Conservation (phyloP, 1,140 invertebrate species). For the Ladona fulva region DNA sequence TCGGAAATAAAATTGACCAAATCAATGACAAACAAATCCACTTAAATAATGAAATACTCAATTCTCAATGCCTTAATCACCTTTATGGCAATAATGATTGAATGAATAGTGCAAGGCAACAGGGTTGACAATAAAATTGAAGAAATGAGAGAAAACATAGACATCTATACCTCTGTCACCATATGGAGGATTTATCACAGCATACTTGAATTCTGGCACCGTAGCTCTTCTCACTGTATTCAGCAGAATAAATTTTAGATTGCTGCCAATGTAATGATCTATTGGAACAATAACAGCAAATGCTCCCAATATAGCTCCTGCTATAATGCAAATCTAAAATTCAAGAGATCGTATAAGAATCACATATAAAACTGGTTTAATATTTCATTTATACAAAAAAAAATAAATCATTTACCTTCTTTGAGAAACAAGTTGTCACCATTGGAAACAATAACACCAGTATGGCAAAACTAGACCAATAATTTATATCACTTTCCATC, state of each 20-base stretch:
- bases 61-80: too few species aligned
- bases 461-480: constrained; percentile 48
- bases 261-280: constrained; percentile 53
- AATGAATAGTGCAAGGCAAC: too few species aligned
- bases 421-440: constrained; percentile 20
- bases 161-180: constrained; percentile 45
- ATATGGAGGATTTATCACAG: constrained; percentile 50
- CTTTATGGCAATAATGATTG: too few species aligned
- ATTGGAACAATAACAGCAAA: constrained; percentile 50
- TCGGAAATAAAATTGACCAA: too few species aligned
- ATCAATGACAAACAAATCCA: too few species aligned
- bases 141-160: too few species aligned
- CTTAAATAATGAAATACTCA: too few species aligned
- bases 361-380: not conserved
- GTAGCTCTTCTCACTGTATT: constrained; percentile 52
- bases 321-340: constrained; percentile 47
- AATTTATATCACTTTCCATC: constrained; percentile 46
- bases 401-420: too few species aligned
- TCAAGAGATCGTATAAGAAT: not conserved
- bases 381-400: not conserved
- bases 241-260: constrained; percentile 59
- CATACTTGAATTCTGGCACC: constrained; percentile 46
- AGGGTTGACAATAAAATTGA: too few species aligned
- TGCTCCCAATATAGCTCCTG: constrained; percentile 51
- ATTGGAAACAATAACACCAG: constrained; percentile 43